These are phyloP conservation scores for Euplexia lucipara DNA, from an alignment of 2,888 invertebrate species.

Conservation along the genomic window DNA sequence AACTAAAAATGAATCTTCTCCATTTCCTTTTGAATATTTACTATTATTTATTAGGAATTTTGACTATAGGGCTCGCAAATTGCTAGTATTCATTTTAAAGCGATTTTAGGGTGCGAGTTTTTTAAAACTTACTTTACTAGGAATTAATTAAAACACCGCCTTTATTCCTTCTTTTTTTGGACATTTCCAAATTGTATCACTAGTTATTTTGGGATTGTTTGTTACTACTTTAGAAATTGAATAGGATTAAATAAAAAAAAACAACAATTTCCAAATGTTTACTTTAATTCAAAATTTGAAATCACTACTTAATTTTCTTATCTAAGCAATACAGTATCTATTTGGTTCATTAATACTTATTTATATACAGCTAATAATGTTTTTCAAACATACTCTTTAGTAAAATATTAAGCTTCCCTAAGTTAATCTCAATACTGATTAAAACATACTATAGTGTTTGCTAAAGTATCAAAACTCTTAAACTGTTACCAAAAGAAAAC, in stretches of 20 bases:
- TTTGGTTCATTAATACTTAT: constrained; percentile 76
- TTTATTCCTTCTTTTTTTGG: too few relatives aligned
- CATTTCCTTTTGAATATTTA: too few relatives aligned
- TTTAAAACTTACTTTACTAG: too few relatives aligned
- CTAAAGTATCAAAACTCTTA: constrained; percentile 38
- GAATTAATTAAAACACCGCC: too few relatives aligned
- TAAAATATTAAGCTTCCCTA: constrained; percentile 76
- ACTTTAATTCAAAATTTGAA: constrained; percentile 83
- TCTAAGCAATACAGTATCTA: constrained; percentile 77
- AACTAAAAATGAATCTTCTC: too few relatives aligned
- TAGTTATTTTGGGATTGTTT: too few relatives aligned
- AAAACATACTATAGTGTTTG: constrained; percentile 48
- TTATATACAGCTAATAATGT: constrained; percentile 83
- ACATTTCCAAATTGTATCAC: too few relatives aligned
- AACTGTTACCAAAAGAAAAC: constrained; percentile 27
- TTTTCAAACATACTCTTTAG: constrained; percentile 83
- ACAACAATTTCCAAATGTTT: constrained; percentile 74
- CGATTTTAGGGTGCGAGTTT: too few relatives aligned
- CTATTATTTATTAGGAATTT: too few relatives aligned
- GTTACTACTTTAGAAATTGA: too few relatives aligned
- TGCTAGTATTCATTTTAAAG: too few relatives aligned
- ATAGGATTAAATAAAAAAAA: constrained; percentile 60
- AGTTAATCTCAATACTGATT: constrained; percentile 50
- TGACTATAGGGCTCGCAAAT: too few relatives aligned
- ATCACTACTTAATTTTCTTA: constrained; percentile 82